phyloP scores from a whole-genome alignment of 2,888 invertebrate genomes.

The Scaptomyza caliginosa region DNA sequence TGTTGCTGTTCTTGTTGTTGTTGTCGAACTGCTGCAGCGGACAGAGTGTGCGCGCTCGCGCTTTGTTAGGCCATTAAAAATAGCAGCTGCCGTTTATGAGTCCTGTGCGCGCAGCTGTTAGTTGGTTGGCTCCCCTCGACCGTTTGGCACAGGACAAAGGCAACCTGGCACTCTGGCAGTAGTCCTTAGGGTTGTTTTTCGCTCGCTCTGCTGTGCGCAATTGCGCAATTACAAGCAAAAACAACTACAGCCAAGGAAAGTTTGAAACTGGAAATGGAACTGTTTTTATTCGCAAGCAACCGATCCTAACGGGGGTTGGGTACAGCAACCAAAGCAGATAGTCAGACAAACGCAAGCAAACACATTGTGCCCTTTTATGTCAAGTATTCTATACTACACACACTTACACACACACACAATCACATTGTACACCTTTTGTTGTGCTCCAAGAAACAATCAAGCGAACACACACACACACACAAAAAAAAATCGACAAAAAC shows the following conservation, averaged over 20 bases:
- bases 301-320: constrained; percentile 54
- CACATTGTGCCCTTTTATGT: constrained; percentile 24
- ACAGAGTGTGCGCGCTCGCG: constrained; percentile 31
- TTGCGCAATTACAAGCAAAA: constrained; percentile 69
- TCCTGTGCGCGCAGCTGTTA: constrained; percentile 74
- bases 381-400: constrained; percentile 7
- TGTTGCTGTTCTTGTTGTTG: constrained; percentile 16
- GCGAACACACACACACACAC: constrained; percentile 3
- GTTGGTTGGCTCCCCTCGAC: constrained; percentile 17
- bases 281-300: constrained; percentile 50
- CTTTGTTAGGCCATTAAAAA: constrained; percentile 46
- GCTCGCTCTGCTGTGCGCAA: constrained; percentile 51
- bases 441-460: constrained; percentile 32
- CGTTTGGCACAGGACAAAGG: constrained; percentile 71
- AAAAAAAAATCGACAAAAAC: constrained; percentile 46
- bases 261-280: constrained; percentile 30
- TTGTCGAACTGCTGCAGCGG: constrained; percentile 15
- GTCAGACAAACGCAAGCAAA: constrained; percentile 41
- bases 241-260: constrained; percentile 11
- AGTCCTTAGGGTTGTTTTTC: constrained; percentile 38
- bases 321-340: constrained; percentile 13
- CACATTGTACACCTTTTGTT: constrained; percentile 58
- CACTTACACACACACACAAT: constrained; percentile 15
- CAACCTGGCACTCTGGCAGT: constrained; percentile 10
- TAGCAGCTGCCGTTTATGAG: constrained; percentile 64